Percentiles rank a stretch among this genome's conserved stretches.
phyloP scores from a whole-genome alignment of 2,888 invertebrate species.

The Archaeoteleia sp. region DNA sequence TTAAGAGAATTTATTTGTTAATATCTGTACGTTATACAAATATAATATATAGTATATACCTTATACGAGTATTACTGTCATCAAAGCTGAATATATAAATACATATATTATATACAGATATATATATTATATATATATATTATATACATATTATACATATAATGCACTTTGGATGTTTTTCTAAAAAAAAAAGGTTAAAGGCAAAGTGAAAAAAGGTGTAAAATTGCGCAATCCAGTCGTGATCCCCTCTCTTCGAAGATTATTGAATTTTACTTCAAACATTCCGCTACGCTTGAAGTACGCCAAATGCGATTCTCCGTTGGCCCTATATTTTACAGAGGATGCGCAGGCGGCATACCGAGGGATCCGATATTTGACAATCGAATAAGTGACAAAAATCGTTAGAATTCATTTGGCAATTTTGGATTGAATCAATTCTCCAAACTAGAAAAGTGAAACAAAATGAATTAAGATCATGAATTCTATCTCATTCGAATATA shows the following conservation, averaged over 20 bases:
- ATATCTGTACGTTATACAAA: slow-evolving; percentile 62
- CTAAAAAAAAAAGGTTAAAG: slow-evolving; percentile 22
- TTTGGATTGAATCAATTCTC: too few species aligned
- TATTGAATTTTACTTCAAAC: too few species aligned
- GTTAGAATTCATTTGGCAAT: neutral
- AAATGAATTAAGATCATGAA: too few species aligned
- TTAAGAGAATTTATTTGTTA: slow-evolving; percentile 64
- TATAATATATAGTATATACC: slow-evolving; percentile 60
- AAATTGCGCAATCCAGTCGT: slow-evolving; percentile 8
- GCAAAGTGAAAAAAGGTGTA: neutral
- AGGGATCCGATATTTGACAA: too few species aligned
- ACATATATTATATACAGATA: slow-evolving; percentile 60
- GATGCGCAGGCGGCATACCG: slow-evolving; percentile 67
- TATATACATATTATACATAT: slow-evolving; percentile 58
- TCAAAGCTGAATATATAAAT: slow-evolving; percentile 55
- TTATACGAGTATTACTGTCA: slow-evolving; percentile 56
- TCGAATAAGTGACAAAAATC: neutral
- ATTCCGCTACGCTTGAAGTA: slow-evolving; percentile 53
- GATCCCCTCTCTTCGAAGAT: slow-evolving; percentile 9
- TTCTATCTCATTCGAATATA: too few species aligned
- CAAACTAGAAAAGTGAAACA: slow-evolving; percentile 3
- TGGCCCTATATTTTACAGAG: slow-evolving; percentile 69
- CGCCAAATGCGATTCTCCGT: slow-evolving; percentile 67
- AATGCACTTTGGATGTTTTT: slow-evolving; percentile 35
- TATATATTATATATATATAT: too few species aligned